phyloP scores from a whole-genome alignment of 1,140 invertebrate genomes.

The Drosophila tsacasi region DNA sequence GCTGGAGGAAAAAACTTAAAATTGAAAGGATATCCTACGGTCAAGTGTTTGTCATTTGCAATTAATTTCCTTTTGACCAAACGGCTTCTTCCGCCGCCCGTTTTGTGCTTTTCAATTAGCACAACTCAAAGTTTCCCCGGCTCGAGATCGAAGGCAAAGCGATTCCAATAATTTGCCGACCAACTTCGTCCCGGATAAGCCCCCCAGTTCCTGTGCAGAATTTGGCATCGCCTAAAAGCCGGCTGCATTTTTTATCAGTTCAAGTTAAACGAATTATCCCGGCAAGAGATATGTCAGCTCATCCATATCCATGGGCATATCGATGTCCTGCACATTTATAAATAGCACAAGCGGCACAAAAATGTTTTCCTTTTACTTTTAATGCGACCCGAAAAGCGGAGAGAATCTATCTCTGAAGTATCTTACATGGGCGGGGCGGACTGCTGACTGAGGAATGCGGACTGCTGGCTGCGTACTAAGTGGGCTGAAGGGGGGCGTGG shows the following conservation, averaged over 20 bases:
- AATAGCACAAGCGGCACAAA: conserved; percentile 59
- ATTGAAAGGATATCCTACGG: conserved; percentile 60
- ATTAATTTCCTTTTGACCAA: conserved; percentile 80
- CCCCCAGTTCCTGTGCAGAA: not conserved
- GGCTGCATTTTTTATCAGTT: conserved; percentile 72
- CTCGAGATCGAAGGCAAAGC: conserved; percentile 54
- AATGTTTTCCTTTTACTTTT: conserved; percentile 73
- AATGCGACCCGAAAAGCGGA: conserved; percentile 17
- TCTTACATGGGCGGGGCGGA: conserved; percentile 27
- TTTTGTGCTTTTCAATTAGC: conserved; percentile 65
- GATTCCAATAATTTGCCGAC: conserved; percentile 65
- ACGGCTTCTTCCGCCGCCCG: conserved; percentile 61
- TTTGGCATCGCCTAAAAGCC: conserved; percentile 73
- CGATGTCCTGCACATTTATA: conserved; percentile 26
- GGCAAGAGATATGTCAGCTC: conserved; percentile 36
- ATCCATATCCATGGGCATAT: conserved; percentile 40
- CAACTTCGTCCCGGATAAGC: conserved; percentile 9
- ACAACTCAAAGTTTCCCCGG: conserved; percentile 48
- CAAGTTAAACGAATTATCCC: conserved; percentile 67
- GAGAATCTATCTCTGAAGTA: conserved; percentile 16
- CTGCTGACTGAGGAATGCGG: not conserved
- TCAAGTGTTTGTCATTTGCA: conserved; percentile 80
- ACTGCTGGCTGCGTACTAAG: not conserved
- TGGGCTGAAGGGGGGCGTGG: not conserved
- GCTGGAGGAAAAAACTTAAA: conserved; percentile 41